phyloP scores from a whole-genome alignment of 2,888 invertebrate species.

The Tetragnatha montana region DNA sequence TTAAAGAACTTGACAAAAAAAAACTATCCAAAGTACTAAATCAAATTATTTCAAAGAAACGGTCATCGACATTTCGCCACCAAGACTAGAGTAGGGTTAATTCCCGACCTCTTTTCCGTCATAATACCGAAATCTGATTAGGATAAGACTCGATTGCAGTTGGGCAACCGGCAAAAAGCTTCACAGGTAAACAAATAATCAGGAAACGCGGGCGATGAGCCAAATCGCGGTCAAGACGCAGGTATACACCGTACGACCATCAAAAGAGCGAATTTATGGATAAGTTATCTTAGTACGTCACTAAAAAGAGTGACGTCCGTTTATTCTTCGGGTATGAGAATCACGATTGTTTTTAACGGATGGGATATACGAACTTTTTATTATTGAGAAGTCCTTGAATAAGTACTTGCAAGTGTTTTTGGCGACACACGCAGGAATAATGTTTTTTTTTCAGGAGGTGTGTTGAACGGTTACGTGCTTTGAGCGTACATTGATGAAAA shows the following conservation, averaged over 20 bases:
- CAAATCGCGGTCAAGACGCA: neutral
- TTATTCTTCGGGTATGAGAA: neutral
- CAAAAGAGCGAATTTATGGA: neutral
- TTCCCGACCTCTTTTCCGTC: neutral
- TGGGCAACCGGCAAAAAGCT: neutral
- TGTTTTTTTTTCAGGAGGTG: too few species aligned
- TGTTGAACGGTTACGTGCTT: too few species aligned
- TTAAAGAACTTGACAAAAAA: too few species aligned
- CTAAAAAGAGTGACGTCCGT: neutral
- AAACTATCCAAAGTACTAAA: too few species aligned
- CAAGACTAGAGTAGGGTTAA: neutral
- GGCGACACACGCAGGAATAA: too few species aligned
- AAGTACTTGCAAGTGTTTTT: too few species aligned
- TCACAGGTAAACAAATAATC: neutral
- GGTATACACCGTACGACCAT: neutral
- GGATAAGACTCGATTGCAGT: neutral
- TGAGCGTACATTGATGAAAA: too few species aligned
- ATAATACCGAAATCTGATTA: neutral
- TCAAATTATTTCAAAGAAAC: neutral
- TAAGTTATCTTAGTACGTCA: neutral
- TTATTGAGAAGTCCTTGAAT: too few species aligned
- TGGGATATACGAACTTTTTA: too few species aligned
- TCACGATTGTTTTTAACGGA: neutral
- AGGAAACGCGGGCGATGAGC: neutral
- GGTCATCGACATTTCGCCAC: neutral